Evolutionary conservation across 2,113 vertebrate species (phyloP).

Genomic region (Pica pica): DNA sequence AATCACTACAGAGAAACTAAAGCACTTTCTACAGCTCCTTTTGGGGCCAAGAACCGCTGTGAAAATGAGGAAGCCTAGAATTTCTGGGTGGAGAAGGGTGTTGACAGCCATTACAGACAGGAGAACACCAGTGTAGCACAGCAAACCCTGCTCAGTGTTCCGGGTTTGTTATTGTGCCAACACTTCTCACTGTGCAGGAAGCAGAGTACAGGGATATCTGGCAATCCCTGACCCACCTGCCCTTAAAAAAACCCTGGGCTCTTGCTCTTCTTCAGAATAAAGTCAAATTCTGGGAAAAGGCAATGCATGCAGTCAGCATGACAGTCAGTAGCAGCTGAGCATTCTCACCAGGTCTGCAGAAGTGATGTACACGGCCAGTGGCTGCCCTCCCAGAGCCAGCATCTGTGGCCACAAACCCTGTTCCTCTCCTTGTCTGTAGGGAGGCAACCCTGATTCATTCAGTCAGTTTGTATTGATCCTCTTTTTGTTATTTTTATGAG

Average conservation of each 20-base stretch:
- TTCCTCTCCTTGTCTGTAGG: background rate
- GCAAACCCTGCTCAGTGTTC: background rate
- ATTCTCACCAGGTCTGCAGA: background rate
- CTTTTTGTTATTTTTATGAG: constrained; percentile 30
- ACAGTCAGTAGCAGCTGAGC: background rate
- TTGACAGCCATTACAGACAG: background rate
- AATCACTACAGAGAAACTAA: background rate
- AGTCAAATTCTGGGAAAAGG: background rate
- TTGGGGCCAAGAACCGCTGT: background rate
- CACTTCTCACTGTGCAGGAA: background rate
- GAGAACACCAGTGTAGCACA: background rate
- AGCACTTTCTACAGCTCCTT: background rate
- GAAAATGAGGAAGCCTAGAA: background rate
- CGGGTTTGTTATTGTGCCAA: background rate
- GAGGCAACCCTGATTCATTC: constrained; percentile 36
- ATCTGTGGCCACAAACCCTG: background rate
- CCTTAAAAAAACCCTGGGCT: background rate
- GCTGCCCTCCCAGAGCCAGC: background rate
- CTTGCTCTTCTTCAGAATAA: background rate
- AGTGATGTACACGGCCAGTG: background rate
- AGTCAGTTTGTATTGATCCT: constrained; percentile 47
- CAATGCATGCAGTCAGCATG: background rate
- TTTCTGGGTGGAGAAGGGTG: background rate
- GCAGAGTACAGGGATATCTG: background rate
- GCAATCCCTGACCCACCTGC: background rate